Evolutionary conservation across 2,888 invertebrate species (phyloP), one percentile per base, ranked within the genome.

Genomic region (Megaustenia siamemsis): DNA sequence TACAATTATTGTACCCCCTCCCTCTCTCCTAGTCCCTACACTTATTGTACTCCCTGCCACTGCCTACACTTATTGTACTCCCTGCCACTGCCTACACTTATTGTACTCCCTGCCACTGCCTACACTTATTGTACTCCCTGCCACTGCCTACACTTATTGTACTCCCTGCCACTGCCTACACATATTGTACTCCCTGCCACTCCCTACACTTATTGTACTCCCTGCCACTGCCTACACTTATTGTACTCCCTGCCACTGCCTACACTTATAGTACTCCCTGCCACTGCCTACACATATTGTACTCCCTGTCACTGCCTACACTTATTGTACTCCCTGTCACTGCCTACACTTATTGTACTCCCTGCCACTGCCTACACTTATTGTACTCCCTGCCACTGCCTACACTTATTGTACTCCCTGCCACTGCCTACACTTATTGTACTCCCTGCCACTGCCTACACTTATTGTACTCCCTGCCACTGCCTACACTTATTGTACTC

Each of bases 221-320:
- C 38, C 21, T 49, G n/a, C 35, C 63, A n/a, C n/a, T n/a, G n/a
- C n/a, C n/a, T n/a, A n/a, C n/a, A n/a, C n/a, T n/a, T n/a, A n/a
- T n/a, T n/a, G n/a, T n/a, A n/a, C n/a, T n/a, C n/a, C 43, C 12
- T 56, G n/a, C n/a, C 3, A 40, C 43, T n/a, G n/a, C n/a, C 53
- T 53, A 24, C 35, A 56, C 24, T 73, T 21, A 43, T 15, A 24
- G 38, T 40, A 32, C 73, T 60, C 21, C 40, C 60, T n/a, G 40
- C 35, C 1, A 21, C 6, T 69, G 56, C 56, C 56, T 40, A 56
- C 12, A 40, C n/a, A n/a, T n/a, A n/a, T n/a, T n/a, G n/a, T n/a
- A n/a, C n/a, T n/a, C 73, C 56, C 28, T 45, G 40, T 63, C 53
- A 53, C 73, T 60, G 43, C 28, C 49, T 79, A 38, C 49, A 24